Evolutionary conservation across 2,113 vertebrate species (phyloP), one percentile per base, ranked within the genome.

Genomic region (Neolamprologus brichardi): DNA sequence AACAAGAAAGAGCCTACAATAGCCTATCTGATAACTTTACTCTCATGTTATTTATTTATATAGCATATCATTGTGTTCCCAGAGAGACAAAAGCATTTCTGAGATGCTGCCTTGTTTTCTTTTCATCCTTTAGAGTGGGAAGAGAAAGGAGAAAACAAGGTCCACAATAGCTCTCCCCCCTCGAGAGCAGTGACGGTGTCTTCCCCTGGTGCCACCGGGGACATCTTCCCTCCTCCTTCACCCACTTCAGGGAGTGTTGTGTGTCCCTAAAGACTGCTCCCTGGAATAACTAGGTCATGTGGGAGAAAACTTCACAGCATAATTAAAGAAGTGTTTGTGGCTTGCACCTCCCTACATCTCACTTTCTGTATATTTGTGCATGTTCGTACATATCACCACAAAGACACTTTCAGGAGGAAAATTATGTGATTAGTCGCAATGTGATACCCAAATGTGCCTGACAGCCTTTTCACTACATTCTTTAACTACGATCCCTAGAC

Each of bases 231-330:
- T 92, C 90, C 84, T 94, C 85, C 84, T 83, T 86, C 86, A 25
- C 93, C 85, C 92, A 92, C 94, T 94, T 93, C 85, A 23, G 93
- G 92, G 93, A 95, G 83, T 39, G 11, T 28, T 30, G 37, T 25
- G 77, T 81, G 82, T 95, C 95, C 95, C 95, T 20, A 54, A 92
- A 95, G 95, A 94, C 90, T 20, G 75, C 91, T 95, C 92, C 84
- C 32, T 60, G 11, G 88, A 92, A 95, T 91, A 95, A 94, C 91
- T 96, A 93, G 94, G 93, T 88, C 93, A 93, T 92, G 81, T 86
- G 93, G 92, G 94, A 94, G 78, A 87, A 93, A 95, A 92, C 93
- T 94, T 95, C 88, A 93, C 79, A 90, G 89, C 90, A 91, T 95
- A 93, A 95, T 96, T 94, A 94, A 92, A 91, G 86, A 78, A 89